Evolutionary conservation across 1,140 invertebrate species (phyloP).

Genomic region (Macrostomum lignano): DNA sequence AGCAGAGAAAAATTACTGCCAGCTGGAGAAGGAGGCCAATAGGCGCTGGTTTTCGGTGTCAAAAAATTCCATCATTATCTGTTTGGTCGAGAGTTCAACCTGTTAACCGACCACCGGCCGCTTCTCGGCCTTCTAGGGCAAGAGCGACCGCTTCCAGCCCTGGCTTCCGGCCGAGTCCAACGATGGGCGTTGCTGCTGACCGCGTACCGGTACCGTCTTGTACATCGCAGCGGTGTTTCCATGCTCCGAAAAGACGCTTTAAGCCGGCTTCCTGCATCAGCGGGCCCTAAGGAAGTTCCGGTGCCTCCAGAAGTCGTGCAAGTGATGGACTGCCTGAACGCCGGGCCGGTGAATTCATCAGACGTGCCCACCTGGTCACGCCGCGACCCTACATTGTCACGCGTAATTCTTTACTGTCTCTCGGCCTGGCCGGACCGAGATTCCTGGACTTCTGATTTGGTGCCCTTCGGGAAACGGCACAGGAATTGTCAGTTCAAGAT

Average conservation of each 20-base stretch:
- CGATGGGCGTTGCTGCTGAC: constrained; percentile 17
- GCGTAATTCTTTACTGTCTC: too few species aligned
- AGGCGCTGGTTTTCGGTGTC: constrained; percentile 30
- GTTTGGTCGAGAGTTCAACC: constrained; percentile 17
- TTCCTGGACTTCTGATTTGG: too few species aligned
- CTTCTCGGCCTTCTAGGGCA: constrained; percentile 13
- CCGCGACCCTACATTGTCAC: too few species aligned
- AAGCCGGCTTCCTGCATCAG: too few species aligned
- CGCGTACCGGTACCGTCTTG: constrained; percentile 17
- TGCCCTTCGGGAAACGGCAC: too few species aligned
- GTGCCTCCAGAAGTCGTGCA: too few species aligned
- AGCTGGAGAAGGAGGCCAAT: constrained; percentile 32
- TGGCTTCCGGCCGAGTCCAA: constrained; percentile 14
- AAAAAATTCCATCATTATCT: constrained; percentile 32
- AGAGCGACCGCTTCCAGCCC: constrained; percentile 9
- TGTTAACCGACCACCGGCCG: constrained; percentile 23
- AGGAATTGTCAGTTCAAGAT: too few species aligned
- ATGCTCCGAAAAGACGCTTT: constrained; percentile 13
- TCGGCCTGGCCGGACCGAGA: too few species aligned
- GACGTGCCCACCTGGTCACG: too few species aligned
- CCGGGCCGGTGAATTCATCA: too few species aligned
- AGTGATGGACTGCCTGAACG: too few species aligned
- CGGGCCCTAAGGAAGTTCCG: too few species aligned
- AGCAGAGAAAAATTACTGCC: constrained; percentile 24
- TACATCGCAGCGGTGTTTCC: constrained; percentile 11